Evolutionary conservation across 2,888 invertebrate genomes (phyloP), one percentile per base, ranked within the genome.

Genomic region (Philereme vetulata): DNA sequence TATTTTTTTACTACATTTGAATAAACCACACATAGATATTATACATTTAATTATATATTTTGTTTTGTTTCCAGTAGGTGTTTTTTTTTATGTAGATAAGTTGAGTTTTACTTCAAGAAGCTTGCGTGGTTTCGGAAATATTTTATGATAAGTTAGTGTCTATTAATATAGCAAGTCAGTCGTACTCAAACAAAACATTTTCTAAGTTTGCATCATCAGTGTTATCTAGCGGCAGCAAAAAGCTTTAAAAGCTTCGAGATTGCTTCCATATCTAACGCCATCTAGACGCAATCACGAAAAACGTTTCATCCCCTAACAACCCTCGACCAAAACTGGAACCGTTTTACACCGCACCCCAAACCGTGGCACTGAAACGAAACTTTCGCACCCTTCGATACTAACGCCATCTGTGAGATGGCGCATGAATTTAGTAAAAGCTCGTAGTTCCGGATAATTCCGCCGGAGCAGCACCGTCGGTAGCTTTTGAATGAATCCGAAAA

Each of bases 341-440:
- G 68, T 78, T 78, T 62, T 70, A 72, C 78, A 78, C 70, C 58
- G 59, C 66, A 75, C 75, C 81, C 81, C 58, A 62, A 70, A 66
- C 45, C n/a, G 38, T 40, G 54, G 49, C 38, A 58, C 67, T 62
- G 65, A 56, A 51, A 70, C 50, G 64, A 63, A 80, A 77, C 77
- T 77, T 72, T 74, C 71, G 56, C 60, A 74, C 74, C 70, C 70
- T 60, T 54, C 67, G 58, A 65, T 42, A 36, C 62, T 72, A 81
- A 63, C 88, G 92, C 90, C 91, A 86, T 86, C 92, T 90, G 78
- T 80, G 77, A 77, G 77, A 87, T 84, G 85, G 84, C 60, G 81
- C 67, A 71, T 4, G 82, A 89, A 91, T 86, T 86, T 70, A 58
- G 63, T 73, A 72, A 86, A 86, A 84, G 82, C 80, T 83, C 66